Percentiles rank a stretch among this genome's conserved stretches.
Evolutionary conservation across 2,113 vertebrate species (phyloP).

Genomic region (Caloenas nicobarica): DNA sequence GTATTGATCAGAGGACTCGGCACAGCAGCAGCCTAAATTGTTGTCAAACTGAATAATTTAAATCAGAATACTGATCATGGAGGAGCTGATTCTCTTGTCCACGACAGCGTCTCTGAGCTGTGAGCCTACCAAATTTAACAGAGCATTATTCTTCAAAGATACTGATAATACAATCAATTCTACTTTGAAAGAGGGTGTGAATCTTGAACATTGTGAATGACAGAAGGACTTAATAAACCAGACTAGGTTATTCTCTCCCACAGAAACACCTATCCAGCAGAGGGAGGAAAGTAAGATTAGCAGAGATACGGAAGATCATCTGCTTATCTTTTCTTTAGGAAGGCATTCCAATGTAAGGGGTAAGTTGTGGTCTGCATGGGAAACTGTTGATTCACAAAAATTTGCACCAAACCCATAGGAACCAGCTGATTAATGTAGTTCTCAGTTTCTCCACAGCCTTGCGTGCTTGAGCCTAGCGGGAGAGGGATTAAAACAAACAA

Average conservation of each 20-base stretch:
- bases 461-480: neutral
- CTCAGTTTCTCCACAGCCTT: neutral
- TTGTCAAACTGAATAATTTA: slow-evolving; percentile 63
- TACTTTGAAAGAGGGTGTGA: neutral
- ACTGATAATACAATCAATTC: neutral
- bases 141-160: neutral
- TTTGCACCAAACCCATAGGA: neutral
- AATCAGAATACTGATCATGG: slow-evolving; percentile 18
- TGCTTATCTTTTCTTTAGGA: neutral
- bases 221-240: neutral
- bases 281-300: neutral
- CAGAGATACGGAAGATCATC: neutral
- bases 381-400: neutral
- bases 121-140: neutral
- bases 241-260: neutral
- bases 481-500: neutral
- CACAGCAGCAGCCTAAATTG: slow-evolving; percentile 40
- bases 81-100: neutral
- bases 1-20: slow-evolving; percentile 53
- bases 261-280: neutral
- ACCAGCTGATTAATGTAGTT: neutral
- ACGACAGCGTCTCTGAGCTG: slow-evolving; percentile 2
- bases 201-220: neutral
- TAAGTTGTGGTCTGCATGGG: neutral
- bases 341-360: neutral